A percentile compares a stretch with the other conserved stretches of the same genome.
phyloP scores from a whole-genome alignment of 2,888 invertebrate species.

The Noctuana brunneofusca region DNA sequence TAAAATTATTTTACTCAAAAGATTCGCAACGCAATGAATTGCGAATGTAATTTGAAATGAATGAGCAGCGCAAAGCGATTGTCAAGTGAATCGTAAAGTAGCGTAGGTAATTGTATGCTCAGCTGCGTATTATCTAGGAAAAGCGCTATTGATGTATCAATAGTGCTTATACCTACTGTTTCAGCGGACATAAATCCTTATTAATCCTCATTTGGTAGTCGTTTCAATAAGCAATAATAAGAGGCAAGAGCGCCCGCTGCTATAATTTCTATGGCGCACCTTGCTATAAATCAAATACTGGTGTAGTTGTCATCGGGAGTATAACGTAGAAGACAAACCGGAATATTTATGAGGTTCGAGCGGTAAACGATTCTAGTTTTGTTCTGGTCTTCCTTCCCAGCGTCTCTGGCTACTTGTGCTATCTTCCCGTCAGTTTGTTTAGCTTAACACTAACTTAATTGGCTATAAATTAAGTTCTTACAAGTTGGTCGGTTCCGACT shows the following conservation, averaged over 20 bases:
- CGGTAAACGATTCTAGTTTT: constrained; percentile 26
- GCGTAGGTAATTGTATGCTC: constrained; percentile 34
- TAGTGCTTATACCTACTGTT: constrained; percentile 33
- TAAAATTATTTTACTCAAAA: constrained; percentile 19
- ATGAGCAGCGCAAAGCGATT: constrained; percentile 28
- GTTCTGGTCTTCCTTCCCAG: constrained; percentile 24
- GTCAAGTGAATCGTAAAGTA: constrained; percentile 39
- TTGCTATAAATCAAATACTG: constrained; percentile 34
- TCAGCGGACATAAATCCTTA: constrained; percentile 40
- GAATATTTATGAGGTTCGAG: constrained; percentile 29
- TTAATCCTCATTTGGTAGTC: constrained; percentile 41
- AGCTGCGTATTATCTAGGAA: constrained; percentile 34
- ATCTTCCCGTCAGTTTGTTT: constrained; percentile 75
- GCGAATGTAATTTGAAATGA: constrained; percentile 16
- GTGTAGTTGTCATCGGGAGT: constrained; percentile 33
- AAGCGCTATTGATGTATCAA: constrained; percentile 40
- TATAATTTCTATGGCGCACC: constrained; percentile 33
- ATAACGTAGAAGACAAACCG: constrained; percentile 27
- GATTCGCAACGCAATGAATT: background rate
- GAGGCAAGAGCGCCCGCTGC: constrained; percentile 29
- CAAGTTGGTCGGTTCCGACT: constrained; percentile 66
- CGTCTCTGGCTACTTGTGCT: constrained; percentile 57
- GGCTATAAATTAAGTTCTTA: constrained; percentile 76
- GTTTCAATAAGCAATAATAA: constrained; percentile 42
- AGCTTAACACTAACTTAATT: constrained; percentile 79